phyloP scores from a whole-genome alignment of 2,888 invertebrate genomes.

The Spodoptera exigua region DNA sequence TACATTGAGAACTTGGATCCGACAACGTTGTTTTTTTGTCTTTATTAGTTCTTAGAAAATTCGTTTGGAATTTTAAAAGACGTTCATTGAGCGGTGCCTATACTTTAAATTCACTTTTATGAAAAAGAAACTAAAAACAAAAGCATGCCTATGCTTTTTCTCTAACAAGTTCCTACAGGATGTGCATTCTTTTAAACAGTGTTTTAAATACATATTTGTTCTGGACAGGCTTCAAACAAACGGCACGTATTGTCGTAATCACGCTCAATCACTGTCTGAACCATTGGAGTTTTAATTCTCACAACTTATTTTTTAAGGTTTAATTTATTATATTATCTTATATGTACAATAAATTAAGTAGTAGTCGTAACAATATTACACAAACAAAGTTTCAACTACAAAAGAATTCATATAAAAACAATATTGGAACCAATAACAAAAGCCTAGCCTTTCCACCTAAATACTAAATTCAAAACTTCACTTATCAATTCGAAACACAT shows the following conservation, averaged over 20 bases:
- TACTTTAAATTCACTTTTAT: too few species aligned
- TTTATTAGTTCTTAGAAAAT: neutral
- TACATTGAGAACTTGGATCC: conserved; percentile 3
- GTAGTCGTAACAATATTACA: neutral
- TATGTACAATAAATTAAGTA: too few species aligned
- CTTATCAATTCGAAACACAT: conserved; percentile 41
- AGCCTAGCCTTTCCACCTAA: conserved; percentile 8
- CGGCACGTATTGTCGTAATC: too few species aligned
- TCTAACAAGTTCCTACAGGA: too few species aligned
- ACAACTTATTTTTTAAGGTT: too few species aligned
- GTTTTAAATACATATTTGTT: neutral
- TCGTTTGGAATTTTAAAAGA: neutral
- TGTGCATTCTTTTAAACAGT: too few species aligned
- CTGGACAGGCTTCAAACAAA: neutral
- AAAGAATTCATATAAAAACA: conserved; percentile 7
- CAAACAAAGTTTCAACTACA: neutral
- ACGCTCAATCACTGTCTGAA: too few species aligned
- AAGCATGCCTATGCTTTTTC: too few species aligned
- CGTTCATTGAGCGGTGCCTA: neutral
- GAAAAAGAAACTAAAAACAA: too few species aligned
- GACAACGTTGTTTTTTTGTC: neutral
- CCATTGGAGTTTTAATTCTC: too few species aligned
- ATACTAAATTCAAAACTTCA: conserved; percentile 23
- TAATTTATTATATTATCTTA: too few species aligned
- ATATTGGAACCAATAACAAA: conserved; percentile 35